phyloP scores from a whole-genome alignment of 1,140 invertebrate species.

The Sycobia sp. region DNA sequence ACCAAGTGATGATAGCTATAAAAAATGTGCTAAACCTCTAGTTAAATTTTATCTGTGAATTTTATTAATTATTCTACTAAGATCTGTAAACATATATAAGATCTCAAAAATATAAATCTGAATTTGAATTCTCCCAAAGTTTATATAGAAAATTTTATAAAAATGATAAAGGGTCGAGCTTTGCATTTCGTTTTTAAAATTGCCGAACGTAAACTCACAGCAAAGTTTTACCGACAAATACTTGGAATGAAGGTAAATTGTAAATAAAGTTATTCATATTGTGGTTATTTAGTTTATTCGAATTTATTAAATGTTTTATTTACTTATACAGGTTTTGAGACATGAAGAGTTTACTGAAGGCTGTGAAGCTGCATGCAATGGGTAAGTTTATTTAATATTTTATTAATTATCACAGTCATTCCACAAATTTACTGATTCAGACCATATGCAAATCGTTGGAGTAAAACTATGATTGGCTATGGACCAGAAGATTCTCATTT shows the following conservation, averaged over 20 bases:
- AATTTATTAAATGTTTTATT: constrained; percentile 34
- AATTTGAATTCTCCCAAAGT: too few species aligned
- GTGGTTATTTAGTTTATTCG: constrained; percentile 14
- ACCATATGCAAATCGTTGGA: constrained; percentile 96
- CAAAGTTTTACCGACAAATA: constrained; percentile 86
- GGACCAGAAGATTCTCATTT: constrained; percentile 94
- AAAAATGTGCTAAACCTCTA: too few species aligned
- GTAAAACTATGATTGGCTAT: constrained; percentile 99
- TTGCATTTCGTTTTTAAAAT: constrained; percentile 97
- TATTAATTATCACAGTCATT: not conserved
- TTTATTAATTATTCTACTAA: too few species aligned
- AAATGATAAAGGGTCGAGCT: constrained; percentile 72
- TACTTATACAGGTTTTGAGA: constrained; percentile 74
- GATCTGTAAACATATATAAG: too few species aligned
- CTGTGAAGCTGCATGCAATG: constrained; percentile 95
- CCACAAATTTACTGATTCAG: constrained; percentile 58
- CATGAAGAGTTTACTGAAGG: constrained; percentile 98
- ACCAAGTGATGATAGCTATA: too few species aligned
- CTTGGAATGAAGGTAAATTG: constrained; percentile 88
- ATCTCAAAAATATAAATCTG: too few species aligned
- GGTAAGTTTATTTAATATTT: constrained; percentile 66
- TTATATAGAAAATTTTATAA: too few species aligned
- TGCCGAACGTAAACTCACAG: constrained; percentile 80
- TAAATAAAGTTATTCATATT: not conserved
- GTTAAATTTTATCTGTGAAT: too few species aligned